phyloP scores from a whole-genome alignment of 37 sponge, comb jelly and placozoan species.

The Cliona cf. orientalis region DNA sequence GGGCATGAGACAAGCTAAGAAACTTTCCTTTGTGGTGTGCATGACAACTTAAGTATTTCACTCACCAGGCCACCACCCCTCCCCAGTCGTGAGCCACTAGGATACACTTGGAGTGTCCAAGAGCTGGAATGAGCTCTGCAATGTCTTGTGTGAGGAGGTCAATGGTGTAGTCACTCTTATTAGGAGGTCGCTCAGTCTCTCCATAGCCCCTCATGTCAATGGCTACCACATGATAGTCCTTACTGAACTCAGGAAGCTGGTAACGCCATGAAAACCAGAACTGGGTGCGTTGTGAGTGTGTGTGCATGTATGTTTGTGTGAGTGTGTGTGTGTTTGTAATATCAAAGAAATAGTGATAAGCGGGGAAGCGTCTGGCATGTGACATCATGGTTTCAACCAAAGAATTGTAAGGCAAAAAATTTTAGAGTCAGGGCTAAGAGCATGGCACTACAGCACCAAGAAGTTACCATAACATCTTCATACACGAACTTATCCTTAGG shows the following conservation, averaged over 20 bases:
- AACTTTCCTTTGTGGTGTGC: background rate
- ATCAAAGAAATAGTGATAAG: background rate
- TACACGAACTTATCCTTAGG: no score
- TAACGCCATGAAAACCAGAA: slow-evolving; percentile 94
- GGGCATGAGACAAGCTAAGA: background rate
- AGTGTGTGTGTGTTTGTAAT: background rate
- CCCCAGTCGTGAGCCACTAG: slow-evolving; percentile 92
- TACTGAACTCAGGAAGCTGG: slow-evolving; percentile 83
- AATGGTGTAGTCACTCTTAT: slow-evolving; percentile 59
- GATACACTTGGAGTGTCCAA: slow-evolving; percentile 65
- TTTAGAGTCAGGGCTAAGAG: slow-evolving; percentile 18
- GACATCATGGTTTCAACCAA: slow-evolving; percentile 42
- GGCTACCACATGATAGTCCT: slow-evolving; percentile 81
- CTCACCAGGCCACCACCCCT: slow-evolving; percentile 80
- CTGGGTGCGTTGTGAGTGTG: no score
- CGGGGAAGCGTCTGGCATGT: slow-evolving; percentile 34
- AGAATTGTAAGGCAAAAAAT: slow-evolving; percentile 39
- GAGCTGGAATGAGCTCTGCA: slow-evolving; percentile 42
- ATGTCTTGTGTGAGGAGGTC: slow-evolving; percentile 65
- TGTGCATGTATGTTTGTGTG: no score
- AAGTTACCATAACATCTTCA: no score
- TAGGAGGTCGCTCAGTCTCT: slow-evolving; percentile 76
- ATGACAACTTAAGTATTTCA: background rate
- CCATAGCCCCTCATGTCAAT: slow-evolving; percentile 90
- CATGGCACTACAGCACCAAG: slow-evolving; percentile 41